Base-by-base conservation (phyloP, 2,797 vertebrate genomes). In the Enteromius trimaculatus region DNA sequence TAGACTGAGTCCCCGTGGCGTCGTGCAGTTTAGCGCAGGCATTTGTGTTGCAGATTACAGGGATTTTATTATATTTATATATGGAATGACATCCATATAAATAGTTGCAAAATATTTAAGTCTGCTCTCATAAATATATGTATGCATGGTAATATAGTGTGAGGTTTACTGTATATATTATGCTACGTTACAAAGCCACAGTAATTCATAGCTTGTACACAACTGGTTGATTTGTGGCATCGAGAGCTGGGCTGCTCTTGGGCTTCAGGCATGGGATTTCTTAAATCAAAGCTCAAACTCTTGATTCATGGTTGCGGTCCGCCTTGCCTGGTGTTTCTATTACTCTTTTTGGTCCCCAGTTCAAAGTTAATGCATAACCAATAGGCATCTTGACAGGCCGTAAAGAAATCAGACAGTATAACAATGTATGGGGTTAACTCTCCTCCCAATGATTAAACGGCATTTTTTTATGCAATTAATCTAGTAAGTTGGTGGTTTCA, bases 1-100 rank as follows among this genome's bases (percentile, higher is more conserved):
- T 85, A 89, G 84, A 89, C 85, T 90, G 91, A 92, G 92, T 93
- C 90, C 89, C 90, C 49, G 77, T 86, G 87, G 92, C 83, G 87
- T 86, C 88, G 86, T 34, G 42, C 90, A 92, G 90, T 86, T 91
- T 88, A 87, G 86, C 85, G 77, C 86, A 79, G 83, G 79, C 60
- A 78, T 88, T 87, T 88, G 86, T 71, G 87, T 42, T 66, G 34
- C 23, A 71, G 78, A 42, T 31, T 66, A 16, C 62, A 29, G 11
- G 29, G n/a, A 44, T 29, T 69, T 70, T 42, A 31, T 42, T 11
- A 42, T 42, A 42, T 42, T 42, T 11, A 42, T 11, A 42, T 42
- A 42, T 42, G 42, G 42, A 42, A 42, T 42, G 39, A 26, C 14
- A 16, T 72, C 34, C 65, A 64, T 65, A 78, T 31, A 23, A 19